These are phyloP conservation scores for Agrochola macilenta DNA, from an alignment of 2,888 invertebrate genomes.

Conservation along the genomic window DNA sequence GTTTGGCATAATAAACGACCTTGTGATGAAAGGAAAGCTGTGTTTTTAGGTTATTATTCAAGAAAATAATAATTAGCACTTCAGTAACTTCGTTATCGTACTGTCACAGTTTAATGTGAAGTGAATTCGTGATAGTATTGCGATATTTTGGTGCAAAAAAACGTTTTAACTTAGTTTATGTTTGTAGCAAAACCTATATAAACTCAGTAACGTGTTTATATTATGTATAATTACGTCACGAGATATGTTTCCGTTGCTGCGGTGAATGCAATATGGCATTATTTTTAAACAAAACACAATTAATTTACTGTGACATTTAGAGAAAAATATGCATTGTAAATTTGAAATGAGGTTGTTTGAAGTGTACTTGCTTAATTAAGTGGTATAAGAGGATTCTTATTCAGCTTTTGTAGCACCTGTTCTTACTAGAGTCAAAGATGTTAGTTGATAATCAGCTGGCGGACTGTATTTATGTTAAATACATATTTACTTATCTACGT, in stretches of 20 bases:
- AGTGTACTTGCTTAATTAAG: background rate
- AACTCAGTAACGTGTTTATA: constrained; percentile 30
- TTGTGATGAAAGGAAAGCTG: constrained; percentile 63
- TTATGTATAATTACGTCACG: constrained; percentile 60
- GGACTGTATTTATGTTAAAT: constrained; percentile 25
- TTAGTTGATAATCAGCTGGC: constrained; percentile 35
- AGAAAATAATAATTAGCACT: constrained; percentile 55
- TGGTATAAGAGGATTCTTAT: background rate
- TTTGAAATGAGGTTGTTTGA: background rate
- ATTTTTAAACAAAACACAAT: constrained; percentile 29
- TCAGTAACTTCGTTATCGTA: constrained; percentile 49
- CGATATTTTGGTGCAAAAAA: constrained; percentile 39
- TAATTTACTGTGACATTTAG: constrained; percentile 6
- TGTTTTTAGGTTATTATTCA: constrained; percentile 66
- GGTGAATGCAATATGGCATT: constrained; percentile 32
- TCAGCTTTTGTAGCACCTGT: background rate
- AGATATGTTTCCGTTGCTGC: constrained; percentile 49
- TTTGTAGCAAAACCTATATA: constrained; percentile 23
- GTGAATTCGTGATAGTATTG: constrained; percentile 25
- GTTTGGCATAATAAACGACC: constrained; percentile 63
- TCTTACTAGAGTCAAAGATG: constrained; percentile 17
- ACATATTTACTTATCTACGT: constrained; percentile 15
- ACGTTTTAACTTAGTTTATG: constrained; percentile 30
- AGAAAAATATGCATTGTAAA: background rate
- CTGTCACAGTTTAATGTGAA: constrained; percentile 32